Evolutionary conservation across 2,113 vertebrate species (phyloP).

Genomic region (Pygoscelis adeliae): DNA sequence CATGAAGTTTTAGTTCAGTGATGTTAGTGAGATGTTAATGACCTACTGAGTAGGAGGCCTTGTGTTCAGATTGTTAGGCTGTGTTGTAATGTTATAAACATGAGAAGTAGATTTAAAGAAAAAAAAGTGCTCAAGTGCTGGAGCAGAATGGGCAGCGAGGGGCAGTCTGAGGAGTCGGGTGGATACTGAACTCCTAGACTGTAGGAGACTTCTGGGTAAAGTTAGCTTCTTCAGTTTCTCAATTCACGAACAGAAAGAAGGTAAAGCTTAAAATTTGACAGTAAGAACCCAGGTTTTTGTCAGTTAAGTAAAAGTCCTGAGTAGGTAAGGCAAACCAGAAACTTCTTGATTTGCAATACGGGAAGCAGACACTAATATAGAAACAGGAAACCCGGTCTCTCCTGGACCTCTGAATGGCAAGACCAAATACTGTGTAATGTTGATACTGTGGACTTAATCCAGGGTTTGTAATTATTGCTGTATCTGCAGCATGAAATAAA

Average conservation of each 20-base stretch:
- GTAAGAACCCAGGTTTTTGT: not conserved
- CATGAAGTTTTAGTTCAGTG: not conserved
- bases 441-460: not conserved
- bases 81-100: not conserved
- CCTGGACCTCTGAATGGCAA: not conserved
- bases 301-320: not conserved
- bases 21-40: not conserved
- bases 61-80: not conserved
- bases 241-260: not conserved
- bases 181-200: not conserved
- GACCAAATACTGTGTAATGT: not conserved
- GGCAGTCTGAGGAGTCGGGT: fast-evolving
- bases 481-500: not conserved
- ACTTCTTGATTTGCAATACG: not conserved
- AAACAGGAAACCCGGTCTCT: not conserved
- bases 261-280: not conserved
- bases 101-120: not conserved
- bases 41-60: not conserved
- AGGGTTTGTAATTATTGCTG: not conserved
- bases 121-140: not conserved
- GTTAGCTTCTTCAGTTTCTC: not conserved
- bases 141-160: not conserved
- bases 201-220: not conserved
- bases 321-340: not conserved
- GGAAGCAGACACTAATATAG: not conserved